A percentile compares a stretch with the other conserved stretches of the same genome.
Conservation (phyloP, 1,140 invertebrate genomes). For the Nilaparvata lugens region DNA sequence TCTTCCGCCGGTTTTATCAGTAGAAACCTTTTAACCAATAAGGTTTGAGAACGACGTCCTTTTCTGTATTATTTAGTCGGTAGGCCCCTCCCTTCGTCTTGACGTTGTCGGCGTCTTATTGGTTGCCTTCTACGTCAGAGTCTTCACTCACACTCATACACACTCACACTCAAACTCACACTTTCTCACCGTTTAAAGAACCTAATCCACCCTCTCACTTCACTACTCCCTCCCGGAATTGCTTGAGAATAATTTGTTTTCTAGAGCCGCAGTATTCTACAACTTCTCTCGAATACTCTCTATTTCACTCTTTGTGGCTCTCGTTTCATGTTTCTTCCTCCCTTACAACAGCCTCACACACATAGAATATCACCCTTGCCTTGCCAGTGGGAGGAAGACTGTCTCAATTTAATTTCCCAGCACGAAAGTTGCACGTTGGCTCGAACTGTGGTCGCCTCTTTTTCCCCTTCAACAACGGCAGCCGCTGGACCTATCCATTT, state of each 20-base stretch:
- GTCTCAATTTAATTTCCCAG: slow-evolving; percentile 16
- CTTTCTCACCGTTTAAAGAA: not conserved
- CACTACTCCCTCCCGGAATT: slow-evolving; percentile 1
- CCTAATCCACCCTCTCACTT: not conserved
- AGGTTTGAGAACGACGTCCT: slow-evolving; percentile 10
- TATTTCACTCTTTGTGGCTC: too few relatives aligned
- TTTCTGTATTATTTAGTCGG: slow-evolving; percentile 6
- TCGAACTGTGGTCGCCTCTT: too few relatives aligned
- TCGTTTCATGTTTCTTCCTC: too few relatives aligned
- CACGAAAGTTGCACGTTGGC: slow-evolving; percentile 1
- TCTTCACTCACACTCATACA: not conserved
- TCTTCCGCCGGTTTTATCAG: slow-evolving; percentile 12
- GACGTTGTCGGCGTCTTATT: slow-evolving; percentile 15
- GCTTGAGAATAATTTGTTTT: slow-evolving; percentile 18
- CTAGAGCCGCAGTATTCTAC: not conserved
- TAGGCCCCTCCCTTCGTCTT: slow-evolving; percentile 9
- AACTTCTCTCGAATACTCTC: too few relatives aligned
- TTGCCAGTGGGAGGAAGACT: not conserved
- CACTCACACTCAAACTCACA: not conserved
- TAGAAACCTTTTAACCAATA: slow-evolving; percentile 19
- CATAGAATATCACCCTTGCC: too few relatives aligned
- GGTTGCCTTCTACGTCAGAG: slow-evolving; percentile 1
- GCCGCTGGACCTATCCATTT: too few relatives aligned
- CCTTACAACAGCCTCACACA: too few relatives aligned
- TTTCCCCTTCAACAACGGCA: too few relatives aligned